Percentiles rank a stretch among this genome's conserved stretches.
These are phyloP conservation scores for Phycodurus eques DNA, from an alignment of 2,113 vertebrate species.

Conservation along the genomic window DNA sequence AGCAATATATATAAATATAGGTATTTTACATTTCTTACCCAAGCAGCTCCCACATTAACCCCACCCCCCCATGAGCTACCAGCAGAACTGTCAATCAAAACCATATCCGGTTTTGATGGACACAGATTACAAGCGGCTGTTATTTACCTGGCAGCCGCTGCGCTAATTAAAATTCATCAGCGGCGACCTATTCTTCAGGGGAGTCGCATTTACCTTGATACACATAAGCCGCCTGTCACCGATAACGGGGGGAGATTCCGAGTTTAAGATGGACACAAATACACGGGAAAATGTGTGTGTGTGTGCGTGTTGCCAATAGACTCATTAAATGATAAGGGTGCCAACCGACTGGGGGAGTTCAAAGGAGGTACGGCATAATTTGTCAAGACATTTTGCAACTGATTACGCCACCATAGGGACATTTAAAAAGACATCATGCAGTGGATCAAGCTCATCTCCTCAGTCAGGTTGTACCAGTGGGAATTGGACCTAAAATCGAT, in stretches of 20 bases:
- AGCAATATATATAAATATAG: no score
- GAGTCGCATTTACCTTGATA: slow-evolving; percentile 22
- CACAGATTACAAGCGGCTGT: slow-evolving; percentile 28
- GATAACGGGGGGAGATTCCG: slow-evolving; percentile 31
- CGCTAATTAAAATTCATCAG: slow-evolving; percentile 32
- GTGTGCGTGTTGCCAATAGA: background rate
- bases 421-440: background rate
- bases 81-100: slow-evolving; percentile 37
- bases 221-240: slow-evolving; percentile 27
- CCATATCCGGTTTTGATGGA: no score
- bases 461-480: background rate
- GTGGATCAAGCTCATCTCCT: background rate
- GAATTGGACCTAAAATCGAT: background rate
- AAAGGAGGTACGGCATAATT: slow-evolving; percentile 11
- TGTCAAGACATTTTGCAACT: slow-evolving; percentile 6
- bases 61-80: background rate
- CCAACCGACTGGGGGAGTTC: slow-evolving; percentile 10
- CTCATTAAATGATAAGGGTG: slow-evolving; percentile 35
- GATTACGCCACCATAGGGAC: background rate
- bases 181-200: slow-evolving; percentile 35
- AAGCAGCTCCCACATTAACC: background rate
- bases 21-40: slow-evolving; percentile 14
- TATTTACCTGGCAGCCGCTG: slow-evolving; percentile 6
- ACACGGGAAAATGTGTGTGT: background rate
- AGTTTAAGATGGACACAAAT: background rate